Percentiles rank a stretch among this genome's conserved stretches.
These are phyloP conservation scores for Petrocephalus zakoni DNA, from an alignment of 2,113 vertebrate species.

Conservation along the genomic window DNA sequence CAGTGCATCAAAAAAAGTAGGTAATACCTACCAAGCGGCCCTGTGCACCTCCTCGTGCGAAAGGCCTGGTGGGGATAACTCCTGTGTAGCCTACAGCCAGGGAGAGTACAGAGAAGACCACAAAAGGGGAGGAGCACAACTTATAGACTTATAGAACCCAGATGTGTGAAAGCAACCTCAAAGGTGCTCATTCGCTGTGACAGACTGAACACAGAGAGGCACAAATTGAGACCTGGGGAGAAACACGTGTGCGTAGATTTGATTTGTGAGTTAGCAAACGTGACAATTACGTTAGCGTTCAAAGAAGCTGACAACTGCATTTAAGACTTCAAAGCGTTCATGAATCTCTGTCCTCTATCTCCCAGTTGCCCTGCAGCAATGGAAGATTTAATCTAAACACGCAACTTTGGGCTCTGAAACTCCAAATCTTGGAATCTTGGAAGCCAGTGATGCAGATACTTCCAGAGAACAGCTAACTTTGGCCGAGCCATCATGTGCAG, in stretches of 20 bases:
- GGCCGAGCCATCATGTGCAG: no score
- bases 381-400: constrained; percentile 42
- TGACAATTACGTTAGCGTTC: constrained; percentile 63
- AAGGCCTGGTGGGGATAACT: not conserved
- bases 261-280: constrained; percentile 62
- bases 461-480: not conserved
- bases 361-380: constrained; percentile 49
- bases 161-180: constrained; percentile 25
- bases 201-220: constrained; percentile 39
- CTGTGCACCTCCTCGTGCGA: not conserved
- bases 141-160: constrained; percentile 33
- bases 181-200: constrained; percentile 21
- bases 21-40: not conserved
- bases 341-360: constrained; percentile 51
- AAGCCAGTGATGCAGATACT: not conserved
- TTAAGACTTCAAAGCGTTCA: constrained; percentile 62
- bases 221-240: constrained; percentile 28
- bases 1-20: not conserved
- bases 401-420: constrained; percentile 21
- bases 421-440: not conserved
- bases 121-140: constrained; percentile 8
- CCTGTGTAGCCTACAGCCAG: not conserved
- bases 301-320: constrained; percentile 62
- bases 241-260: constrained; percentile 56
- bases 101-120: not conserved